Evolutionary conservation across 2,797 vertebrate species (phyloP).

Genomic region (Pelodytes ibericus): DNA sequence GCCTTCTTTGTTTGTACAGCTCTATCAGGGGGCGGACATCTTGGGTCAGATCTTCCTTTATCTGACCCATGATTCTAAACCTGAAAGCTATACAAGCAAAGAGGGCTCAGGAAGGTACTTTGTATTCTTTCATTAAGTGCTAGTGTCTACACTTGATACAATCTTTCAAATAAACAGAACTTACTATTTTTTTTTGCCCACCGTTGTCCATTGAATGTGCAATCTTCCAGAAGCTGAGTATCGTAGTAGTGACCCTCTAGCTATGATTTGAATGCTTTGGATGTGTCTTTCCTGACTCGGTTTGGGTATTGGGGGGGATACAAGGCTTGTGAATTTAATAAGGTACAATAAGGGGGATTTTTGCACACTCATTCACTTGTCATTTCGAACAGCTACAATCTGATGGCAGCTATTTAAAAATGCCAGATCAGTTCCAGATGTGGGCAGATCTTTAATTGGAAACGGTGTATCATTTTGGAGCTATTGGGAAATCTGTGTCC

Average conservation of each 20-base stretch:
- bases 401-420: slow-evolving; percentile 49
- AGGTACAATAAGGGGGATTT: slow-evolving; percentile 43
- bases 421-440: slow-evolving; percentile 44
- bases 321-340: slow-evolving; percentile 32
- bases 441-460: slow-evolving; percentile 40
- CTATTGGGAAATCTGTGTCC: not conserved
- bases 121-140: no score
- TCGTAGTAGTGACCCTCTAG: not conserved
- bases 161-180: no score
- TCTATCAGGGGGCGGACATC: no score
- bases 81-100: no score
- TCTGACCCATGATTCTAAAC: no score
- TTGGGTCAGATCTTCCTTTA: no score
- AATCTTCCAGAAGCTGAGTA: no score
- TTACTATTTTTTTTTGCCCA: no score
- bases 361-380: slow-evolving; percentile 53
- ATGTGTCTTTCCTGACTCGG: not conserved
- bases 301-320: not conserved
- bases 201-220: no score
- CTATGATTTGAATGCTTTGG: slow-evolving; percentile 14
- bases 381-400: slow-evolving; percentile 39
- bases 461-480: slow-evolving; percentile 4
- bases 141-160: no score
- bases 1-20: no score
- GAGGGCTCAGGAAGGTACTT: no score